These are phyloP conservation scores for Colossoma macropomum DNA, from an alignment of 2,113 vertebrate species.

Conservation along the genomic window DNA sequence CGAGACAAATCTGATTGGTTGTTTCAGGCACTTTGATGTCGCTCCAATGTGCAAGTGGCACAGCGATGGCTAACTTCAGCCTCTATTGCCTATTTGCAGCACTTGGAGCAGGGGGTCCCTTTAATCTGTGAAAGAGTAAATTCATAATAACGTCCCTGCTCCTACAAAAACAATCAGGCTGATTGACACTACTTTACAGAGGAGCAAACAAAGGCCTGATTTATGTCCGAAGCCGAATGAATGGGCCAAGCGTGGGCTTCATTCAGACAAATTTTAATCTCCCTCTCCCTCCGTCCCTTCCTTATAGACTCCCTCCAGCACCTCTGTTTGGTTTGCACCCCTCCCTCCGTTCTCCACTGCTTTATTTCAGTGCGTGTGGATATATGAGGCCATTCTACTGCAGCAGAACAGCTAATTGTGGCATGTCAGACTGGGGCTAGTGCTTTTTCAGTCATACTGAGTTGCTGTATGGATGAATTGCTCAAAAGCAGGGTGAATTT, in stretches of 20 bases:
- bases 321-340: constrained; percentile 38
- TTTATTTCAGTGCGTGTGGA: constrained; percentile 41
- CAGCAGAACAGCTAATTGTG: constrained; percentile 33
- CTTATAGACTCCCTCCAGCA: constrained; percentile 34
- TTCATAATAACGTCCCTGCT: constrained; percentile 60
- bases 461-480: neutral
- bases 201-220: constrained; percentile 61
- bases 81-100: constrained; percentile 57
- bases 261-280: constrained; percentile 64
- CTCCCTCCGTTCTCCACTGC: neutral
- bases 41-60: constrained; percentile 57
- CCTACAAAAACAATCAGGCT: constrained; percentile 60
- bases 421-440: constrained; percentile 29
- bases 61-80: constrained; percentile 56
- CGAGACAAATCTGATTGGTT: constrained; percentile 63
- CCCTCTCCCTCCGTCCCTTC: constrained; percentile 37
- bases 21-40: constrained; percentile 60
- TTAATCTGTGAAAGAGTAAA: constrained; percentile 63
- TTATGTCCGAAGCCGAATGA: constrained; percentile 57
- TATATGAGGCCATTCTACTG: constrained; percentile 25
- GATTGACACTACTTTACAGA: constrained; percentile 66
- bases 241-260: constrained; percentile 56
- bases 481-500: neutral
- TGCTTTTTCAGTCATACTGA: constrained; percentile 17
- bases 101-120: constrained; percentile 57